Base-by-base conservation (phyloP, 2,888 invertebrate genomes). In the Sinohyriopsis cumingii region DNA sequence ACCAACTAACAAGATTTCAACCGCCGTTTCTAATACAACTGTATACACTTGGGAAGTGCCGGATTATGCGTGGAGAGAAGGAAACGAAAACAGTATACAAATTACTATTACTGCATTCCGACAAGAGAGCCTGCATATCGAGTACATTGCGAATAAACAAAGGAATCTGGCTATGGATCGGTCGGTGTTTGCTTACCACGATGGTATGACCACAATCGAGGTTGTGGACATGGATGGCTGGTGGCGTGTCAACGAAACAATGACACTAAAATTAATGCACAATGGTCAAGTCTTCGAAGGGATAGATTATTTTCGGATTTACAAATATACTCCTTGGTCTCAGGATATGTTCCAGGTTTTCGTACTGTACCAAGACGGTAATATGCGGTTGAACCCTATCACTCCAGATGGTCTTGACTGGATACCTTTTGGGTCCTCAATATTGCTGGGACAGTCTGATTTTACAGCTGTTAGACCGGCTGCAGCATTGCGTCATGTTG, bases 301-400 rank as follows among this genome's bases (percentile, higher is more conserved):
- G 24, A 71, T 78, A 5, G 78, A 80, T 59, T 84, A 74, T 63
- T 64, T 83, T 24, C 62, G 81, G 54, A 67, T 84, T 19, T 80
- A 78, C 15, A 70, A 75, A 22, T 69, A 66, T 55, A 73, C 79
- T 5, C 84, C 82, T 0, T 83, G 83, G 82, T 67, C 73, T 0
- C 65, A 64, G 3, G 66, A 69, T 5, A 72, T 75, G 20, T 81
- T 65, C 55, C 80, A 82, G 71, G 76, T 82, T 15, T 80, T 84
- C 62, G 82, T 82, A 18, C 68, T 84, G 54, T 84, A 83, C 60
- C 83, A 83, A 56, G 84, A 84, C 68, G 84, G 83, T n/a, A 83
- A 81, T 61, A 75, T 78, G 5, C 70, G 83, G 5, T 67, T 83
- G 25, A 67, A 79, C 6, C 82, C 79, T 1, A 69, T 80, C 12